phyloP scores from a whole-genome alignment of 2,888 invertebrate species.

The Bellardia pandia region DNA sequence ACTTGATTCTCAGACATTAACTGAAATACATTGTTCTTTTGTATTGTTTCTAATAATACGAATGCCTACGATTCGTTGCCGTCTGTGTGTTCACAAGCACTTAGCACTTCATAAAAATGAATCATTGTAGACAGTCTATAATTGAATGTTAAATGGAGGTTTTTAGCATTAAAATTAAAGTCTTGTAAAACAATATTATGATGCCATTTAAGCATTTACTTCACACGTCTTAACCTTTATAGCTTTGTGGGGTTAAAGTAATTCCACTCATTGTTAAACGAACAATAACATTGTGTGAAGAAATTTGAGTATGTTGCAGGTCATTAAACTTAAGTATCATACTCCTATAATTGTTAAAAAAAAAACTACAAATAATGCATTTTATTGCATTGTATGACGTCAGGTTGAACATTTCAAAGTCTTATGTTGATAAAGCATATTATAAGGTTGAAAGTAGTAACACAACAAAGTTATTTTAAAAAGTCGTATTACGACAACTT shows the following conservation, averaged over 20 bases:
- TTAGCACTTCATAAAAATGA: constrained; percentile 56
- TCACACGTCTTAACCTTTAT: constrained; percentile 28
- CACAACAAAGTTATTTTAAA: too few relatives aligned
- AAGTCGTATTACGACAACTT: too few relatives aligned
- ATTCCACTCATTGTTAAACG: neutral
- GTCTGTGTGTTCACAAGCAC: constrained; percentile 40
- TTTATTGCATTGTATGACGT: too few relatives aligned
- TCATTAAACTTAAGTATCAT: neutral
- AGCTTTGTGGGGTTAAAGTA: neutral
- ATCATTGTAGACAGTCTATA: constrained; percentile 45
- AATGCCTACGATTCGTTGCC: neutral
- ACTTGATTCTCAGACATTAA: constrained; percentile 39
- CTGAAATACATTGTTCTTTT: neutral
- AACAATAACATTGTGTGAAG: neutral
- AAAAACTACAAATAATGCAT: too few relatives aligned
- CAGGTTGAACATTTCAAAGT: too few relatives aligned
- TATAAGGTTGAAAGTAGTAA: too few relatives aligned
- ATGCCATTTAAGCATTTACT: constrained; percentile 40
- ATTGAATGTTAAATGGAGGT: constrained; percentile 42
- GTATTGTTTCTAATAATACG: neutral
- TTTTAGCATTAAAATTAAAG: constrained; percentile 47
- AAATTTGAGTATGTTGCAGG: neutral
- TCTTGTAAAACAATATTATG: constrained; percentile 39
- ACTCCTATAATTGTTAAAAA: too few relatives aligned
- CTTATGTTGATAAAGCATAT: too few relatives aligned